Conservation (phyloP, 1,140 invertebrate species). For the Zaprionus africanus region DNA sequence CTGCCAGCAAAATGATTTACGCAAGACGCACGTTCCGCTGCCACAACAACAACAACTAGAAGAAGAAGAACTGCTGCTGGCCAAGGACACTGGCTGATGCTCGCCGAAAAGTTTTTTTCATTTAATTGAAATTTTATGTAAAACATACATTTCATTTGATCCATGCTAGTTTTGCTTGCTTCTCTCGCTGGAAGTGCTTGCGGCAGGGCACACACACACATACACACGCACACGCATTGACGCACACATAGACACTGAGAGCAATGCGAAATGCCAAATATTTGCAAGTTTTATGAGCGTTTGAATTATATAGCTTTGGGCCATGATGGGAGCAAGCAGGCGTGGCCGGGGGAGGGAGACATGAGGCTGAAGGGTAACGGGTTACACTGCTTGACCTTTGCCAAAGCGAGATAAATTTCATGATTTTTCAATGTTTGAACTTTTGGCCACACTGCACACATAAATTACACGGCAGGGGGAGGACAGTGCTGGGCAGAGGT, state of each 20-base stretch:
- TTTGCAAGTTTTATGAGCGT: slow-evolving; percentile 78
- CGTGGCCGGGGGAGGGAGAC: neutral
- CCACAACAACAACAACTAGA: slow-evolving; percentile 18
- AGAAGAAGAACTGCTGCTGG: slow-evolving; percentile 1
- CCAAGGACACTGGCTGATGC: slow-evolving; percentile 50
- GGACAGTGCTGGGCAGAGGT: neutral
- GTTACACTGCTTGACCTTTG: slow-evolving; percentile 64
- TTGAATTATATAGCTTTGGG: slow-evolving; percentile 63
- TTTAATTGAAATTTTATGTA: slow-evolving; percentile 83
- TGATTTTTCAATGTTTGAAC: slow-evolving; percentile 78
- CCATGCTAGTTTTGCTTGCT: slow-evolving; percentile 51
- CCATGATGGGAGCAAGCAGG: neutral
- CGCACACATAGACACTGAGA: slow-evolving; percentile 36
- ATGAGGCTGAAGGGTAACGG: slow-evolving; percentile 15
- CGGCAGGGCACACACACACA: slow-evolving; percentile 10
- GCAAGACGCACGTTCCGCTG: slow-evolving; percentile 59
- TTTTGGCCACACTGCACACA: slow-evolving; percentile 69
- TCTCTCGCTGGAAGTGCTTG: slow-evolving; percentile 12
- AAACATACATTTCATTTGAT: slow-evolving; percentile 76
- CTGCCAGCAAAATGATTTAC: slow-evolving; percentile 78
- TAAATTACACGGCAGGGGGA: slow-evolving; percentile 60
- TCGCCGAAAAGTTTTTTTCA: slow-evolving; percentile 70
- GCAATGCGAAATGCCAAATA: slow-evolving; percentile 44
- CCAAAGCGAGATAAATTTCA: slow-evolving; percentile 72
- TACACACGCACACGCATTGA: neutral